These are phyloP conservation scores for Eulimnadia texana DNA, from an alignment of 1,140 invertebrate genomes.

Conservation along the genomic window DNA sequence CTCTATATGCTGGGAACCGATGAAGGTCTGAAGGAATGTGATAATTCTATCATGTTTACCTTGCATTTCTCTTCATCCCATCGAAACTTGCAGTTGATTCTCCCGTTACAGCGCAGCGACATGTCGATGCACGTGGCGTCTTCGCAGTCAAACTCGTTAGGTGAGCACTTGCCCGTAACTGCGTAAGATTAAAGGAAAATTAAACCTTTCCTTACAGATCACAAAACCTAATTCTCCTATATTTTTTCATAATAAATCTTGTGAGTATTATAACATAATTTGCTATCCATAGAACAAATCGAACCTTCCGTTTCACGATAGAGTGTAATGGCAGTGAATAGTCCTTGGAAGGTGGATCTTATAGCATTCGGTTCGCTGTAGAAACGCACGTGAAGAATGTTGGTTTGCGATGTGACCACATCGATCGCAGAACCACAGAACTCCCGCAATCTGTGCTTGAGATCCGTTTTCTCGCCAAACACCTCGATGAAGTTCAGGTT, in stretches of 20 bases:
- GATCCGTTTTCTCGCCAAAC: conserved; percentile 48
- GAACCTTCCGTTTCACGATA: conserved; percentile 14
- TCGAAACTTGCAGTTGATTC: conserved; percentile 62
- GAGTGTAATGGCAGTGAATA: conserved; percentile 57
- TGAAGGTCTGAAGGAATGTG: background rate
- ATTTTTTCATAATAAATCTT: background rate
- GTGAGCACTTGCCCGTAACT: conserved; percentile 26
- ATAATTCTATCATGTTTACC: conserved; percentile 18
- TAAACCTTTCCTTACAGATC: no score
- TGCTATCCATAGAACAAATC: no score
- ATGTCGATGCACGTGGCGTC: conserved; percentile 64
- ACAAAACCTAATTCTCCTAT: background rate
- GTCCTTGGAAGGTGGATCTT: conserved; percentile 49
- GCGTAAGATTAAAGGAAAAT: background rate
- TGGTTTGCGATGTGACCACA: conserved; percentile 40
- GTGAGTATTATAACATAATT: no score
- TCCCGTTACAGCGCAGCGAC: conserved; percentile 52
- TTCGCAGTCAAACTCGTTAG: conserved; percentile 63
- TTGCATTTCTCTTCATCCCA: conserved; percentile 59
- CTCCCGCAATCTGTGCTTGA: conserved; percentile 40
- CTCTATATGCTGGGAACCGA: background rate
- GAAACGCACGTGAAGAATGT: conserved; percentile 51
- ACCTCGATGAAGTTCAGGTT: conserved; percentile 66
- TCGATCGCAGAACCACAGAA: conserved; percentile 70
- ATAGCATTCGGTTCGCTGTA: conserved; percentile 45